Base-by-base conservation (phyloP, 2,113 vertebrate species). In the Albula goreensis region DNA sequence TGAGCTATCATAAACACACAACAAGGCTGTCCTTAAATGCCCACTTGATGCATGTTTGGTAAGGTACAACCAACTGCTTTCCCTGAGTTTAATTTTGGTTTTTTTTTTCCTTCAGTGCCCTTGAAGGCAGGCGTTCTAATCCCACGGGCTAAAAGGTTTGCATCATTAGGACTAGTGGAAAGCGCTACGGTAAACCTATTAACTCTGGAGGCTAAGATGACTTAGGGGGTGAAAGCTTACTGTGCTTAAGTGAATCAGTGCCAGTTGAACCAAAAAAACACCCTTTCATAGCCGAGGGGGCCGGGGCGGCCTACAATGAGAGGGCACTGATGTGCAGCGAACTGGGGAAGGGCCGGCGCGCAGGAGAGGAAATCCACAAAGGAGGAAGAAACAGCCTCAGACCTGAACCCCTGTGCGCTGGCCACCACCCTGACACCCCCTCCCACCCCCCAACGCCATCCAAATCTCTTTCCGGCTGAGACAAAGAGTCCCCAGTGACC, bases 121-220 rank as follows among this genome's bases (percentile, higher is more conserved):
- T 94, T 95, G 91, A 93, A 91, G 88, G 90, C 90, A 88, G 90
- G 91, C 86, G 8, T 88, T 88, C 89, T 95, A 94, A 95, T 93
- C 90, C 86, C 84, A 89, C 86, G 77, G 83, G 91, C 94, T 93
- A 56, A 90, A 91, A 93, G 89, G 93, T 93, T 94, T 92, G 93
- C 91, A 92, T 93, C 94, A 95, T 95, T 93, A 94, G 93, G 90
- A 91, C 90, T 93, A 93, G 92, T 91, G 90, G 87, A 90, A 88
- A 93, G 92, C 94, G 93, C 93, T 88, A 89, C 84, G 77, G 91
- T 94, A 95, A 94, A 93, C 93, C 94, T 95, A 94, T 93, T 94
- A 95, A 90, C 91, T 91, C 57, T 88, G 63, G 92, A 85, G 89
- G 91, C 92, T 94, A 93, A 95, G 93, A 94, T 94, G 92, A 94